Percentiles rank a stretch among this genome's conserved stretches.
phyloP scores from a whole-genome alignment of 2,797 vertebrate genomes.

The Meda fulgida region DNA sequence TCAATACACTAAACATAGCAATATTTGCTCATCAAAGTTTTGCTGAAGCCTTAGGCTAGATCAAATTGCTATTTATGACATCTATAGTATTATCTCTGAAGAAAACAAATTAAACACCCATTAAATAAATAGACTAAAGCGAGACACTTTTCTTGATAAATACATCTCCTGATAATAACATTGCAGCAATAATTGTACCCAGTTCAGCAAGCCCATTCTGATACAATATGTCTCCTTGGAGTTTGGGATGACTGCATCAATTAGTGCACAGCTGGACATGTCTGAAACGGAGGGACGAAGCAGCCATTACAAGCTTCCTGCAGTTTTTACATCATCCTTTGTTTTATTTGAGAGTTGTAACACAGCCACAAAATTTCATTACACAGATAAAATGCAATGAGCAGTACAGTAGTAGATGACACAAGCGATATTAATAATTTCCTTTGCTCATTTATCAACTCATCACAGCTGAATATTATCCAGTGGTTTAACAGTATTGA shows the following conservation, averaged over 20 bases:
- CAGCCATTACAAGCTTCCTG: conserved; percentile 45
- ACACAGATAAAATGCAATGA: conserved; percentile 26
- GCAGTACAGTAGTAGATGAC: not conserved
- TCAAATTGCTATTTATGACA: not conserved
- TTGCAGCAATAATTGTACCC: not conserved
- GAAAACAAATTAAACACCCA: conserved; percentile 1
- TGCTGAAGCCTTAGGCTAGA: not conserved
- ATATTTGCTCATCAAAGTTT: not conserved
- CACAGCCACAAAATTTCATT: conserved; percentile 26
- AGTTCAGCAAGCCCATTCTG: conserved; percentile 8
- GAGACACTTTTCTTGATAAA: conserved; percentile 11
- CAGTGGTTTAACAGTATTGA: not conserved
- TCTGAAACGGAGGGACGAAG: conserved; percentile 39
- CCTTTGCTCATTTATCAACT: not conserved
- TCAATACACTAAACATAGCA: not conserved
- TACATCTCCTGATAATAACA: conserved; percentile 4
- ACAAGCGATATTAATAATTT: not conserved
- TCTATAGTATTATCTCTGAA: not conserved
- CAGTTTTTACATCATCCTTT: conserved; percentile 47
- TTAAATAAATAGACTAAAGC: conserved; percentile 13
- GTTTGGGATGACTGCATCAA: conserved; percentile 48
- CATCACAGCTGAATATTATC: not conserved
- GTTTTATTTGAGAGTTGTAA: conserved; percentile 35
- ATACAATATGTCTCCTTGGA: conserved; percentile 23
- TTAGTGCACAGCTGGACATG: conserved; percentile 56